Conservation (phyloP, 1,140 invertebrate genomes). For the Oncopodura yosiiana region DNA sequence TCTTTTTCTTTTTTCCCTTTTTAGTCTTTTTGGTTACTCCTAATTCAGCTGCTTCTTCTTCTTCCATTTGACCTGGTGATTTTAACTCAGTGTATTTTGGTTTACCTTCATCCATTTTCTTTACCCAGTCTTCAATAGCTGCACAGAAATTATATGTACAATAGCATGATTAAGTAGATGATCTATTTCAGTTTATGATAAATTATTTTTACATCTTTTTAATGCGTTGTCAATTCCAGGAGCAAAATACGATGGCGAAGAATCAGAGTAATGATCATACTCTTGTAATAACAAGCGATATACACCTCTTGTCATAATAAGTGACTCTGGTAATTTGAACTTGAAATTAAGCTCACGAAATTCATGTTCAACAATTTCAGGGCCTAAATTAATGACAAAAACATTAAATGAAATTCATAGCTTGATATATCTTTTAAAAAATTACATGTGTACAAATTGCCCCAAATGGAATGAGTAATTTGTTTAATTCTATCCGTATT, state of each 20-base stretch:
- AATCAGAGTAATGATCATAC: slow-evolving; percentile 30
- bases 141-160: not conserved
- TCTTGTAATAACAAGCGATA: slow-evolving; percentile 27
- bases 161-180: not conserved
- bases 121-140: slow-evolving; percentile 24
- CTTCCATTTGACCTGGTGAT: not conserved
- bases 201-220: slow-evolving; percentile 17
- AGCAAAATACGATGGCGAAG: slow-evolving; percentile 19
- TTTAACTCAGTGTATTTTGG: not conserved
- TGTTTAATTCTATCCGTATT: slow-evolving; percentile 9
- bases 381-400: slow-evolving; percentile 12
- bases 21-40: not conserved
- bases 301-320: slow-evolving; percentile 18
- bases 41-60: not conserved
- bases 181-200: slow-evolving; percentile 2
- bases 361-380: slow-evolving; percentile 21
- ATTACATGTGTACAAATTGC: slow-evolving; percentile 17
- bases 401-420: not conserved
- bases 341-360: slow-evolving; percentile 23
- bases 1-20: slow-evolving; percentile 15
- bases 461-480: slow-evolving; percentile 27
- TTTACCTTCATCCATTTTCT: slow-evolving; percentile 3
- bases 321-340: slow-evolving; percentile 28
- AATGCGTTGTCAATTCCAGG: slow-evolving; percentile 25
- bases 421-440: not conserved